Conservation (phyloP, 35 echinoderm and acorn worm species). For the Eucidaris tribuloides region DNA sequence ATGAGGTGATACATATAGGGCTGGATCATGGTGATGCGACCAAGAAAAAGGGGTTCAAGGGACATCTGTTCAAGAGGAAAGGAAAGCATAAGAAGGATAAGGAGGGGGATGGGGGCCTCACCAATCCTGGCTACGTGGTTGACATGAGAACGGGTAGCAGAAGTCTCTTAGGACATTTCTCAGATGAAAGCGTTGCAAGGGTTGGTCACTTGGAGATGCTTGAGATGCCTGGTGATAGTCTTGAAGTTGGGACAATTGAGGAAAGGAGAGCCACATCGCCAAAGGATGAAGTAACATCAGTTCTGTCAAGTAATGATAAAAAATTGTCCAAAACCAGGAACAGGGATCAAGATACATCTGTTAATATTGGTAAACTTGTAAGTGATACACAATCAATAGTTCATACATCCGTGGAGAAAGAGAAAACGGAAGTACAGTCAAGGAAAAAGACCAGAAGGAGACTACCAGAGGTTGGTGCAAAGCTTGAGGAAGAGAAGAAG, state of each 20-base stretch:
- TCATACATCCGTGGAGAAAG: too few relatives aligned
- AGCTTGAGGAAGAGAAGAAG: background rate
- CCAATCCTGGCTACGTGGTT: slow-evolving; percentile 67
- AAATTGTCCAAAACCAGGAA: background rate
- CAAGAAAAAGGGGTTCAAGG: slow-evolving; percentile 25
- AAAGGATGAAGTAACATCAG: too few relatives aligned
- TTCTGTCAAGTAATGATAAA: too few relatives aligned
- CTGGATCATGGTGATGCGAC: slow-evolving; percentile 10
- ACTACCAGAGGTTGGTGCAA: background rate
- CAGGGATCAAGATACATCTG: background rate
- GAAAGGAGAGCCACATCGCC: too few relatives aligned
- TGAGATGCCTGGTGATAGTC: too few relatives aligned
- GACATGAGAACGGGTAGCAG: slow-evolving; percentile 31
- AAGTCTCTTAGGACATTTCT: background rate
- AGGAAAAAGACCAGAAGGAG: background rate
- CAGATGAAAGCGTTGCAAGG: background rate
- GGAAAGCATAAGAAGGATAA: background rate
- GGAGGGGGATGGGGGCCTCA: background rate
- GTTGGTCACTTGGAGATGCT: background rate
- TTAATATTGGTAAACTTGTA: too few relatives aligned
- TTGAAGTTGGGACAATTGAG: too few relatives aligned
- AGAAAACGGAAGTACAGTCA: too few relatives aligned
- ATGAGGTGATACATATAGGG: slow-evolving; percentile 13
- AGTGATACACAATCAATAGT: too few relatives aligned
- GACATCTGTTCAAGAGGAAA: slow-evolving; percentile 24